Evolutionary conservation across 1,140 invertebrate species (phyloP).

Genomic region (Pseudomyrmex gracilis): DNA sequence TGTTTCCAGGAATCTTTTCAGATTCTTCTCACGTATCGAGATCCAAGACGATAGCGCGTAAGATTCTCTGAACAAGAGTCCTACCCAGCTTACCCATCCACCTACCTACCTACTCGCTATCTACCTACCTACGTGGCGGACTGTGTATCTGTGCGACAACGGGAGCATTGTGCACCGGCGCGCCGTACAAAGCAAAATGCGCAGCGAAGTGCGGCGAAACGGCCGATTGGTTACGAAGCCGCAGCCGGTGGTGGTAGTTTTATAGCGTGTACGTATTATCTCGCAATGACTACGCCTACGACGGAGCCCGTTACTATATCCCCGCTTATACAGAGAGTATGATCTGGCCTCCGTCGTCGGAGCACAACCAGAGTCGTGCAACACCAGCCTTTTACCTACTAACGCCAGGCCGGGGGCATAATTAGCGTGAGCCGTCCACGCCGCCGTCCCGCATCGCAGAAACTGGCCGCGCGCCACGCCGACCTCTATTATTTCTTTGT

Average conservation of each 20-base stretch:
- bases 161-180: constrained; percentile 64
- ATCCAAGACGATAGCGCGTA: no score
- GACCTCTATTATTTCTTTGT: constrained; percentile 60
- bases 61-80: no score
- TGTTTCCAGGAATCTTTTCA: no score
- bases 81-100: no score
- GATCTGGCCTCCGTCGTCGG: neutral
- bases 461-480: constrained; percentile 37
- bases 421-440: constrained; percentile 45
- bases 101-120: no score
- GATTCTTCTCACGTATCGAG: no score
- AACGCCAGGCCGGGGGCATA: constrained; percentile 26
- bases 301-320: constrained; percentile 24
- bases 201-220: constrained; percentile 78
- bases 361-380: constrained; percentile 32
- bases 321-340: constrained; percentile 4
- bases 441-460: constrained; percentile 32
- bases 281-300: constrained; percentile 39
- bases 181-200: constrained; percentile 76
- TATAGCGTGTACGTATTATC: constrained; percentile 63
- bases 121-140: constrained; percentile 7
- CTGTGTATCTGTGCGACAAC: constrained; percentile 28
- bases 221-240: constrained; percentile 74
- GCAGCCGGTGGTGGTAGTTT: constrained; percentile 65
- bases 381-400: constrained; percentile 62